A percentile compares a stretch with the other conserved stretches of the same genome.
phyloP scores from a whole-genome alignment of 2,888 invertebrate species.

The Drosophila yooni region DNA sequence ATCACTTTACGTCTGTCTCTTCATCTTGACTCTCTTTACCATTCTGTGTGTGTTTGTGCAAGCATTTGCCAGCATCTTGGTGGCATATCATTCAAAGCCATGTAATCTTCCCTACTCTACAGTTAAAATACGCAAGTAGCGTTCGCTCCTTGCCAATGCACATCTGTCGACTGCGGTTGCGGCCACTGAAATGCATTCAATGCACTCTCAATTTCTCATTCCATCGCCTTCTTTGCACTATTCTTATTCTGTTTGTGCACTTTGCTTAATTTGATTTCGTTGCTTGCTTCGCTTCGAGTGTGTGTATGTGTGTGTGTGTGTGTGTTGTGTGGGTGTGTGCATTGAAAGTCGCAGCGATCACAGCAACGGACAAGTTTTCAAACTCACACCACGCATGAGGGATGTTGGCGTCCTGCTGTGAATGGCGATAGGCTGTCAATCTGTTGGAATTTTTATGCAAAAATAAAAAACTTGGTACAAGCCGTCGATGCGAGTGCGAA shows the following conservation, averaged over 20 bases:
- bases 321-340: conserved; percentile 5
- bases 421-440: conserved; percentile 15
- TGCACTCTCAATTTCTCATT: conserved; percentile 28
- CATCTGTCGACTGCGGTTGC: conserved; percentile 63
- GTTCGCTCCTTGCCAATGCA: conserved; percentile 27
- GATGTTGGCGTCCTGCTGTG: conserved; percentile 7
- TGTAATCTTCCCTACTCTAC: conserved; percentile 76
- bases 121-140: conserved; percentile 68
- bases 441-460: conserved; percentile 1
- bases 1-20: conserved; percentile 6
- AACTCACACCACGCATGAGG: conserved; percentile 1
- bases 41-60: conserved; percentile 4
- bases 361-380: background rate
- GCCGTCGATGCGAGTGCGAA: background rate
- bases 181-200: conserved; percentile 46
- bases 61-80: conserved; percentile 60
- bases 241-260: conserved; percentile 70
- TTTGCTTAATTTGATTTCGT: conserved; percentile 76
- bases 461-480: background rate
- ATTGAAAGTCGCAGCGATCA: conserved; percentile 13
- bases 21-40: background rate
- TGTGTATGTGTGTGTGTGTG: conserved; percentile 8
- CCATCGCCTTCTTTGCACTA: conserved; percentile 8
- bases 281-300: conserved; percentile 41
- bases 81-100: conserved; percentile 55